Evolutionary conservation across 2,888 invertebrate species (phyloP), one percentile per base, ranked within the genome.

Genomic region (Heteromurus nitidus): DNA sequence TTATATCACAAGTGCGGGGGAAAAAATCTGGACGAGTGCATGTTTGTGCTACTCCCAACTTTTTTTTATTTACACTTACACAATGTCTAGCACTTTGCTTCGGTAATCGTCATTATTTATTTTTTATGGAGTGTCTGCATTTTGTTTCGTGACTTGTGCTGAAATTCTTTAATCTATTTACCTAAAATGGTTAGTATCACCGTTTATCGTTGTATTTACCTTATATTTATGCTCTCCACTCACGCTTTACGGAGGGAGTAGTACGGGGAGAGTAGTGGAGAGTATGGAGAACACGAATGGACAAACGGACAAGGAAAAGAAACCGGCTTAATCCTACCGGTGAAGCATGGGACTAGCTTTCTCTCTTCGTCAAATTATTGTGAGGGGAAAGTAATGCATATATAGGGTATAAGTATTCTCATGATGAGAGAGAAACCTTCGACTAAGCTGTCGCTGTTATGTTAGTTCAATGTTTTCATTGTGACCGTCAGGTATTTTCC

Each of bases 121-220:
- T 65, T 58, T 67, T 67, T 65, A 26, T 75, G 26, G 65, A 28
- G 55, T 55, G 67, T 67, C 75, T 67, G 55, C 36, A 55, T 55
- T 64, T 53, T 31, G 20, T 65, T 67, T 42, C 75, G 75, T 75
- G 75, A 75, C 75, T 58, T 55, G 75, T 67, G 67, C 24, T 67
- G 65, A 75, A 75, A 75, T 42, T n/a, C 75, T 75, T 65, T 75
- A 75, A 75, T 75, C 75, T 75, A 50, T 75, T 75, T 75, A 58
- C 75, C 64, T 31, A 55, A 67, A 75, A 75, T 75, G 26, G 31
- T 24, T 64, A n/a, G 58, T 67, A 67, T 75, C 30, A 62, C 30
- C 2, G 13, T 30, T 62, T 62, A 30, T 62, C 62, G 18, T 36
- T 36, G 36, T 36, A 36, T 36, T 36, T 36, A 36, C 36, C 36